A percentile compares a stretch with the other conserved stretches of the same genome.
Evolutionary conservation across 2,113 vertebrate species (phyloP).

Genomic region (Mobula birostris): DNA sequence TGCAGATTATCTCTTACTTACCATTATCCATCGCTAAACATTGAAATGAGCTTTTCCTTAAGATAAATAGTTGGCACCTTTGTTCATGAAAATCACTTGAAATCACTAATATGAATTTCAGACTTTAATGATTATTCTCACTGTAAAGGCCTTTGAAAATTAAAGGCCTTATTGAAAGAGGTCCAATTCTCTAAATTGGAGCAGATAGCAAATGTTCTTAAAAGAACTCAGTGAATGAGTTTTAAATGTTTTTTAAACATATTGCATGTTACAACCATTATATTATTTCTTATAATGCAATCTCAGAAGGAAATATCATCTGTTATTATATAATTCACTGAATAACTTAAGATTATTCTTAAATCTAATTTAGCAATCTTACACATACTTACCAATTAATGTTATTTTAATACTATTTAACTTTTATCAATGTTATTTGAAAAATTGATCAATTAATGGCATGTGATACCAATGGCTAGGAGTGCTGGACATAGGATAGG

Average conservation of each 20-base stretch:
- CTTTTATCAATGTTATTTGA: background rate
- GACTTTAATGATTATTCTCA: too few relatives aligned
- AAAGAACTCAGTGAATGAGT: background rate
- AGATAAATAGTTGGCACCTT: too few relatives aligned
- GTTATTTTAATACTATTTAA: background rate
- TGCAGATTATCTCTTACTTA: too few relatives aligned
- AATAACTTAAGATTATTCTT: background rate
- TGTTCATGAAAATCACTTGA: too few relatives aligned
- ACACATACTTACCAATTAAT: background rate
- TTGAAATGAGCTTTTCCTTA: too few relatives aligned
- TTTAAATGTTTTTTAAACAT: background rate
- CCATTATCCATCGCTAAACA: too few relatives aligned
- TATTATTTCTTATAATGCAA: background rate
- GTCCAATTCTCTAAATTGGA: too few relatives aligned
- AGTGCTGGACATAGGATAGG: too few relatives aligned
- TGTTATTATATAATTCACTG: background rate
- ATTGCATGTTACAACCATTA: background rate
- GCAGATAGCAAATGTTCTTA: background rate
- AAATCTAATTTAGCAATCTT: background rate
- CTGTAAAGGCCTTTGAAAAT: too few relatives aligned
- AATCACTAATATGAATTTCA: too few relatives aligned
- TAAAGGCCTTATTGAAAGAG: too few relatives aligned
- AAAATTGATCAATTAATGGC: background rate
- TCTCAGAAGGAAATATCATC: background rate
- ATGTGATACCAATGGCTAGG: too few relatives aligned